phyloP scores from a whole-genome alignment of 2,797 vertebrate species.

The Myotis pilosus region DNA sequence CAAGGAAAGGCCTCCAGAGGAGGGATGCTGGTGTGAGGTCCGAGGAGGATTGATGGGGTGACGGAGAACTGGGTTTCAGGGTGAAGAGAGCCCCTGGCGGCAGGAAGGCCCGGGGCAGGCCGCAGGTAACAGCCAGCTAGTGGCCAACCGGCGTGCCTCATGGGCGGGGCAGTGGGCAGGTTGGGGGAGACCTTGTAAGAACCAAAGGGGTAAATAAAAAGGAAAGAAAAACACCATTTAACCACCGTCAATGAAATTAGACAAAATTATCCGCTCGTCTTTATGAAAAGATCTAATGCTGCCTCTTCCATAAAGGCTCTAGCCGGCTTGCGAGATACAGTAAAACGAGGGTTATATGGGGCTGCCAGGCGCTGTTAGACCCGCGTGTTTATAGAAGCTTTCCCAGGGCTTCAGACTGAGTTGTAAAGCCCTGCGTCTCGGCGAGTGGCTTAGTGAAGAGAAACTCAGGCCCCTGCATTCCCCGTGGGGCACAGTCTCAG shows the following conservation, averaged over 20 bases:
- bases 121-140: not conserved
- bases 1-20: not conserved
- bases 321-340: constrained; percentile 56
- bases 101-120: no score
- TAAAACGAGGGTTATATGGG: constrained; percentile 72
- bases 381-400: constrained; percentile 57
- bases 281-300: constrained; percentile 59
- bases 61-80: not conserved
- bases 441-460: not conserved
- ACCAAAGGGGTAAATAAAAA: not conserved
- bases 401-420: not conserved
- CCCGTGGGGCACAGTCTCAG: not conserved
- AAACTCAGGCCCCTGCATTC: not conserved
- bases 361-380: constrained; percentile 53
- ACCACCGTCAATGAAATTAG: constrained; percentile 68
- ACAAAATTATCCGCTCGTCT: constrained; percentile 69
- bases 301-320: constrained; percentile 53
- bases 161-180: not conserved
- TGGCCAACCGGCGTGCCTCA: accelerated
- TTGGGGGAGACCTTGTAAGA: not conserved
- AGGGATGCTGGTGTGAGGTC: accelerated
- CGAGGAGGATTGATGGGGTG: not conserved
- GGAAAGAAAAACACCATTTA: constrained; percentile 39
- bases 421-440: not conserved
- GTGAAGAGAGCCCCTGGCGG: not conserved